Conservation (phyloP, 2,113 vertebrate species). For the Limanda limanda region DNA sequence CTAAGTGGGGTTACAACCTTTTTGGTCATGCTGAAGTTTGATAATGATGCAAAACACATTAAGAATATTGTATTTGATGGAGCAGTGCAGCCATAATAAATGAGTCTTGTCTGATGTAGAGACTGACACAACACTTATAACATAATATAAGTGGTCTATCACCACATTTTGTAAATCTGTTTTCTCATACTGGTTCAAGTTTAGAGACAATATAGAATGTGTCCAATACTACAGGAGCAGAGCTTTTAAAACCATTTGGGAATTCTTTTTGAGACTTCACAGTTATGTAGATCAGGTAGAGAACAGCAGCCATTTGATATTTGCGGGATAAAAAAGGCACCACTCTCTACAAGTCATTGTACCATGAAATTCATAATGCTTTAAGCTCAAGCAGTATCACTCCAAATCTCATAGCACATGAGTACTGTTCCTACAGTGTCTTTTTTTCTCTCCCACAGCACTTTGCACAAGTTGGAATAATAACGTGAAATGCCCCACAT, state of each 20-base stretch:
- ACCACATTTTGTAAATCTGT: too few relatives aligned
- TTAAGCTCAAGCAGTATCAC: background rate
- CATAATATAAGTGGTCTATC: too few relatives aligned
- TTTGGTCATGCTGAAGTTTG: too few relatives aligned
- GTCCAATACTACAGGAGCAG: background rate
- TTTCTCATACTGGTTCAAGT: background rate
- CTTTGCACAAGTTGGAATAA: background rate
- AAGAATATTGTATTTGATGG: background rate
- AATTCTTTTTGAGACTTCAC: background rate
- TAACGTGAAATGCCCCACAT: background rate
- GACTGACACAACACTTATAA: background rate
- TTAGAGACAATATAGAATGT: background rate
- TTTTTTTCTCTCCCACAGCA: background rate
- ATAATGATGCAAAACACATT: too few relatives aligned
- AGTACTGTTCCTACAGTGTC: background rate
- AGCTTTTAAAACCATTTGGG: background rate
- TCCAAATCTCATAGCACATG: background rate
- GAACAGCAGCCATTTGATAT: background rate
- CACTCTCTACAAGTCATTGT: background rate
- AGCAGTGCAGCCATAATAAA: background rate
- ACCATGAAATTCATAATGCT: background rate
- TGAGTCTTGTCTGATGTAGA: background rate
- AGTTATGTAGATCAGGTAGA: background rate
- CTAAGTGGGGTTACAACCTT: background rate
- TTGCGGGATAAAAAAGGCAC: background rate